Evolutionary conservation across 2,888 invertebrate genomes (phyloP), one percentile per base, ranked within the genome.

Genomic region (Apamea anceps): DNA sequence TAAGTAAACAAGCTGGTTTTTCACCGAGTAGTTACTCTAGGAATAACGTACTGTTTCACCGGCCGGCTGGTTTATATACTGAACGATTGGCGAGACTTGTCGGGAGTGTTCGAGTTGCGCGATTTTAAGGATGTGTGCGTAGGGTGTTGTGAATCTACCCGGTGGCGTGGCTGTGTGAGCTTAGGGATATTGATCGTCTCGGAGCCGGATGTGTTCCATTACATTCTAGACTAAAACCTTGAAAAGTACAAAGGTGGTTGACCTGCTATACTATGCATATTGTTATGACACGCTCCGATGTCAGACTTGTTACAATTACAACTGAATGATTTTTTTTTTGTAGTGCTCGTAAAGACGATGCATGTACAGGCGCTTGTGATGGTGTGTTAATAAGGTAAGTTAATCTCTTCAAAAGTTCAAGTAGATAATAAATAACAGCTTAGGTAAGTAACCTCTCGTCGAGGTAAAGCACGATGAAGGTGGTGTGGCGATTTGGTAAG

Each of bases 11-110:
- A 80, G 83, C 72, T 75, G 77, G 84, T 81, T 84, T 12, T 72
- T 84, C 72, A 73, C 79, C 75, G 76, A 21, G 76, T 57, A 78
- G 90, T 83, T 82, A 67, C 85, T 81, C 86, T 80, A 42, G 73
- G 76, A 89, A 88, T 88, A 85, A 86, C 89, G 77, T 91, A 87
- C 54, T 54, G 76, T 68, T 78, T 81, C 54, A 85, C 86, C 89
- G 90, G 87, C 89, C 88, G 90, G 86, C 87, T 78, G 37, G 86
- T 84, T 93, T 93, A 89, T 94, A 94, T 94, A 94, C 88, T 72
- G 42, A 67, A 25, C 6, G 45, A 28, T 65, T 37, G n/a, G 80
- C 48, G 80, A 87, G 93, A 87, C 93, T 92, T 92, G 90, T 81
- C 81, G 84, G 80, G 89, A 89, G 90, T 91, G 90, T 87, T 37